A percentile compares a stretch with the other conserved stretches of the same genome.
Conservation (phyloP, 1,140 invertebrate genomes). For the Aphidius ervi region DNA sequence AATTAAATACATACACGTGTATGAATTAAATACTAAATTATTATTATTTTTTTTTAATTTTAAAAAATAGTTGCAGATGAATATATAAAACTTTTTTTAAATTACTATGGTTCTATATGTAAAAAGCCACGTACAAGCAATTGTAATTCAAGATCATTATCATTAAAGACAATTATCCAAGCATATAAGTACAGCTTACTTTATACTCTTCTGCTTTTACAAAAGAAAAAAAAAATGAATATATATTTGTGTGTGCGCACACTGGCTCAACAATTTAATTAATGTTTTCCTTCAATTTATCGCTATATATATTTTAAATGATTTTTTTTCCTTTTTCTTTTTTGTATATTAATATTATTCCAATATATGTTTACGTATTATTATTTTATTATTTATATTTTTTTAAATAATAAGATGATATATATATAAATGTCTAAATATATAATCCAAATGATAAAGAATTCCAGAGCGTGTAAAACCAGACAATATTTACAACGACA, state of each 20-base stretch:
- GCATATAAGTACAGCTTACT: conserved; percentile 51
- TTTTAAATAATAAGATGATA: not conserved
- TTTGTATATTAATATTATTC: not conserved
- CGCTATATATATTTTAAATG: no score
- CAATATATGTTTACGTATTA: not conserved
- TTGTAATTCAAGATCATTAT: conserved; percentile 52
- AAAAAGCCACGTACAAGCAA: conserved; percentile 25
- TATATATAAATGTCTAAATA: no score
- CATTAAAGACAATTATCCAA: conserved; percentile 50
- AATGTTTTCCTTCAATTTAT: conserved; percentile 22
- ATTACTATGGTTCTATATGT: no score
- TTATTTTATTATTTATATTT: not conserved
- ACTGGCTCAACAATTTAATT: conserved; percentile 27
- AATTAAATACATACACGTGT: no score
- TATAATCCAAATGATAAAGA: no score
- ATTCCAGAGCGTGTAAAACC: no score
- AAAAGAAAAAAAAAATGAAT: conserved; percentile 14
- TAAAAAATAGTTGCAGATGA: no score
- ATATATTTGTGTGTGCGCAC: conserved; percentile 10
- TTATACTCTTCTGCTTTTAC: conserved; percentile 46
- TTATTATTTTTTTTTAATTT: no score
- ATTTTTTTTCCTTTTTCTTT: not conserved
- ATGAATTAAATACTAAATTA: no score
- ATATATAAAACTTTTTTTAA: no score
- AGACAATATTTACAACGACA: no score